Conservation (phyloP, 2,797 vertebrate genomes). For the Malurus splendens region DNA sequence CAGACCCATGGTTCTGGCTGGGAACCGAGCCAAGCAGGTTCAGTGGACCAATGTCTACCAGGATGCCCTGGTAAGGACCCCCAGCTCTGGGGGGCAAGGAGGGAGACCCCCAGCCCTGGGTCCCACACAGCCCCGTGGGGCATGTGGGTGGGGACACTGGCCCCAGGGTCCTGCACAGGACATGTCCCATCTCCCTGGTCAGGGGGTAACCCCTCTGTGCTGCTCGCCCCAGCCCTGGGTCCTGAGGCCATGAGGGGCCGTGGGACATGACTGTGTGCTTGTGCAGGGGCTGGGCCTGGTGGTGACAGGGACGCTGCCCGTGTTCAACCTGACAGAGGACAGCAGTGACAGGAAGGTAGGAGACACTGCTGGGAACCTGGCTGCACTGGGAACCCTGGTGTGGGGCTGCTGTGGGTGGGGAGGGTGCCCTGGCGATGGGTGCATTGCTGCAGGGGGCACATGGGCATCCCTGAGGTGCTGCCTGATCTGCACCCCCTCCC, state of each 20-base stretch:
- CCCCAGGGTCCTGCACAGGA: neutral
- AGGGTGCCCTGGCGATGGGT: neutral
- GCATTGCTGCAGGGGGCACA: accelerated
- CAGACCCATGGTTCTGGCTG: slow-evolving; percentile 95
- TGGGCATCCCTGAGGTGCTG: neutral
- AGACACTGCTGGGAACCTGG: neutral
- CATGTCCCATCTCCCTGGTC: neutral
- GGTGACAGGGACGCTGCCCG: slow-evolving; percentile 92
- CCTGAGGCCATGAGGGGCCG: neutral
- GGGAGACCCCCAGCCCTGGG: neutral
- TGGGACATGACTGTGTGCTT: neutral
- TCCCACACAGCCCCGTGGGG: neutral
- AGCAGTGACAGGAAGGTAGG: slow-evolving; percentile 76
- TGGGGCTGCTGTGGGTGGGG: neutral
- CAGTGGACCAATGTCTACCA: slow-evolving; percentile 99
- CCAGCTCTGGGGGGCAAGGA: neutral
- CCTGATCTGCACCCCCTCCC: neutral
- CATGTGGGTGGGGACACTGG: accelerated
- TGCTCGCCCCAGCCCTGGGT: neutral
- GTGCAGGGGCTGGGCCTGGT: slow-evolving; percentile 90
- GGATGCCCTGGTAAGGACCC: slow-evolving; percentile 87
- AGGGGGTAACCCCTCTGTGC: neutral
- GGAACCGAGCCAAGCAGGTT: slow-evolving; percentile 90
- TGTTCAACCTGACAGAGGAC: slow-evolving; percentile 93
- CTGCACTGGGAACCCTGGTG: accelerated